A percentile compares a stretch with the other conserved stretches of the same genome.
Evolutionary conservation across 2,797 vertebrate genomes (phyloP).

Genomic region (Stomatorhinus walkeri): DNA sequence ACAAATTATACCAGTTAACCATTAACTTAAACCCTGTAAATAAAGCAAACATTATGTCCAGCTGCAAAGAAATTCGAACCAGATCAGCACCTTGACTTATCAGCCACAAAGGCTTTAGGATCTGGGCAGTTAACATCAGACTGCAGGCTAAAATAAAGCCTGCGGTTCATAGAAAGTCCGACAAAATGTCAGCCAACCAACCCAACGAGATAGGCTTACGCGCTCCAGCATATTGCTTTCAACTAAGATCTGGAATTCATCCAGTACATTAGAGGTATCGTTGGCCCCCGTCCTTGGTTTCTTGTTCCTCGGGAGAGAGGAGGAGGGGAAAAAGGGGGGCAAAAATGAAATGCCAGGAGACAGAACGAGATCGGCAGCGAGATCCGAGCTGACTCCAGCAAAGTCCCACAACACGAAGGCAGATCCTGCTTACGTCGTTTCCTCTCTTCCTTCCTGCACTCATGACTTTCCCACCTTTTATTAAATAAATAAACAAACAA

Average conservation of each 20-base stretch:
- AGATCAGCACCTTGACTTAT: constrained; percentile 22
- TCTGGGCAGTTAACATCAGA: background rate
- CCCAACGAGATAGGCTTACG: constrained; percentile 12
- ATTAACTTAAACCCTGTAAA: constrained; percentile 26
- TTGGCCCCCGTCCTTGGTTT: background rate
- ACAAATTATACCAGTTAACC: constrained; percentile 30
- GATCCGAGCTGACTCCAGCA: background rate
- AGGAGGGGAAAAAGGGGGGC: background rate
- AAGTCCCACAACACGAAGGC: background rate
- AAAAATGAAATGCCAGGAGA: background rate
- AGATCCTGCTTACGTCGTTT: background rate
- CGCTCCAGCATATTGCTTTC: constrained; percentile 19
- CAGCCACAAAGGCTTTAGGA: constrained; percentile 11
- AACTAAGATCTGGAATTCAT: background rate
- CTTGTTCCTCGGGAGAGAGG: background rate
- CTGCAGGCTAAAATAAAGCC: constrained; percentile 15
- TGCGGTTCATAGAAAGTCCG: constrained; percentile 10
- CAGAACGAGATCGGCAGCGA: background rate
- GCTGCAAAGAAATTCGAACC: constrained; percentile 1
- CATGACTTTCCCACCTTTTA: background rate
- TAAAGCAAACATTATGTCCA: background rate
- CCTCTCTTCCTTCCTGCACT: background rate
- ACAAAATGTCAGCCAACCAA: constrained; percentile 21
- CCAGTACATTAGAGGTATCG: background rate
- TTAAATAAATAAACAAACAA: constrained; percentile 3